Percentiles rank a stretch among this genome's conserved stretches.
phyloP scores from a whole-genome alignment of 2,113 vertebrate genomes.

The Tragulus kanchil region DNA sequence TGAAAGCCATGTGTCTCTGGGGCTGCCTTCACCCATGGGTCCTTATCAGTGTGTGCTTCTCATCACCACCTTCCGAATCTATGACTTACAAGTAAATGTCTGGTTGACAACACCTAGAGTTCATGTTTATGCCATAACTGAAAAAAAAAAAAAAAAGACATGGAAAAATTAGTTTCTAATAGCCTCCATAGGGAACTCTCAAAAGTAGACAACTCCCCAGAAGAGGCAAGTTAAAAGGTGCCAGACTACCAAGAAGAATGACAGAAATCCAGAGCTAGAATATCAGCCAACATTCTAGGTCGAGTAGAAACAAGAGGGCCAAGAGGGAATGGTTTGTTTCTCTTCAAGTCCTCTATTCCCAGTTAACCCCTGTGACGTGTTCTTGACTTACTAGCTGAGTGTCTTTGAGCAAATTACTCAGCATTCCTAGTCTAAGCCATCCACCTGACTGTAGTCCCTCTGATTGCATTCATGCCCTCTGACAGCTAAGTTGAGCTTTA shows the following conservation, averaged over 20 bases:
- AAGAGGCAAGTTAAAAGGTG: not conserved
- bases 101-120: not conserved
- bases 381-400: not conserved
- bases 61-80: not conserved
- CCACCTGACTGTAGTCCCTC: not conserved
- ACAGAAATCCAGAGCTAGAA: not conserved
- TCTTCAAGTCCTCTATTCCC: not conserved
- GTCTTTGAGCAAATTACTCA: conserved; percentile 4
- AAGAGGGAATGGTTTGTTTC: not conserved
- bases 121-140: not conserved
- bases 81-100: not conserved
- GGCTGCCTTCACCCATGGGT: not conserved
- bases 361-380: not conserved
- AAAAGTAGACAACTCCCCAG: not conserved
- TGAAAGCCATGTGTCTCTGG: not conserved
- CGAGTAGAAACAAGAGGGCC: not conserved
- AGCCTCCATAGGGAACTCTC: not conserved
- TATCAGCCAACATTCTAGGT: not conserved
- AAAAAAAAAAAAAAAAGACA: not conserved
- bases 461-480: not conserved
- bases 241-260: not conserved
- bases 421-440: not conserved
- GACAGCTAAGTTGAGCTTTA: not conserved
- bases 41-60: not conserved
- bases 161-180: not conserved